Evolutionary conservation across 2,888 invertebrate genomes (phyloP).

Genomic region (Cryptocephalus moraei): DNA sequence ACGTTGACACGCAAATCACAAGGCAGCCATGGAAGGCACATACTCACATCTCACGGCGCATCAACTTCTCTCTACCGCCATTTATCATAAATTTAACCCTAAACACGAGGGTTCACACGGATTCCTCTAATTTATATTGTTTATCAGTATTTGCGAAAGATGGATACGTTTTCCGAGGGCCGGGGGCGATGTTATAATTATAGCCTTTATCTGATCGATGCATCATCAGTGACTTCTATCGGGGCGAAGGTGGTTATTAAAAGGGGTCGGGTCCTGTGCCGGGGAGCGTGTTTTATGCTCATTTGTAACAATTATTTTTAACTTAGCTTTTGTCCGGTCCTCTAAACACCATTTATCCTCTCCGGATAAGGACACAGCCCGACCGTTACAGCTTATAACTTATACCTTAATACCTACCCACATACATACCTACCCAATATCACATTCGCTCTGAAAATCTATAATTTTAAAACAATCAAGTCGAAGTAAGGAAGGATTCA

Average conservation of each 20-base stretch:
- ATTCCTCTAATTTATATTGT: constrained; percentile 14
- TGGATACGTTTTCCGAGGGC: constrained; percentile 11
- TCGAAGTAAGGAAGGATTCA: too few relatives aligned
- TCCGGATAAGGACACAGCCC: too few relatives aligned
- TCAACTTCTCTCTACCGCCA: constrained; percentile 6
- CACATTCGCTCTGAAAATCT: too few relatives aligned
- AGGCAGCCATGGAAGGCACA: constrained; percentile 12
- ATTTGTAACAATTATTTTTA: constrained; percentile 39
- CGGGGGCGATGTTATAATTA: constrained; percentile 23
- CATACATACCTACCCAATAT: too few relatives aligned
- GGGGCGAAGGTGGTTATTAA: constrained; percentile 34
- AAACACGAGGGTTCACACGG: constrained; percentile 10
- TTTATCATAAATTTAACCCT: constrained; percentile 7
- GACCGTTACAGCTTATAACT: too few relatives aligned
- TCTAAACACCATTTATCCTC: too few relatives aligned
- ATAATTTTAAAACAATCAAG: too few relatives aligned
- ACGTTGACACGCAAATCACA: constrained; percentile 30
- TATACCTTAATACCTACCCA: too few relatives aligned
- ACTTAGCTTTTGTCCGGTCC: constrained; percentile 23
- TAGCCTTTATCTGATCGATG: constrained; percentile 28
- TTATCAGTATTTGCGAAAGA: constrained; percentile 16
- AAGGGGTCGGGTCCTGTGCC: constrained; percentile 19
- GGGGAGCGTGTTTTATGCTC: constrained; percentile 26
- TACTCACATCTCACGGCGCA: constrained; percentile 5
- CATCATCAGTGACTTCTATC: constrained; percentile 22